Evolutionary conservation across 2,888 invertebrate genomes (phyloP).

Genomic region (Callimorpha dominula): DNA sequence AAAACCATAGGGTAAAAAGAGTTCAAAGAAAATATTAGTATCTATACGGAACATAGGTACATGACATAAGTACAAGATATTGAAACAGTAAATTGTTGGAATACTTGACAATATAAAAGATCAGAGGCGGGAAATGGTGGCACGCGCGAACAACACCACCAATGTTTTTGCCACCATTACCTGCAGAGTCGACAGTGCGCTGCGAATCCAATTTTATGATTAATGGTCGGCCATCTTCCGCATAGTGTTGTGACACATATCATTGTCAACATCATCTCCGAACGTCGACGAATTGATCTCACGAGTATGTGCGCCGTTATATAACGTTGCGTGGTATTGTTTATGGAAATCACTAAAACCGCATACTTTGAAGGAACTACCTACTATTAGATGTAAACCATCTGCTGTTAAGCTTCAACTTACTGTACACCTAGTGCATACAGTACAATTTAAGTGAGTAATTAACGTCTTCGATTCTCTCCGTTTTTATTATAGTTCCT

Average conservation of each 20-base stretch:
- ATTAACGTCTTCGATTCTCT: no score
- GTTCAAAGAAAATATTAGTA: no score
- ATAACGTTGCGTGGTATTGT: constrained; percentile 66
- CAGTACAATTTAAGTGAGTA: no score
- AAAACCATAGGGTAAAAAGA: no score
- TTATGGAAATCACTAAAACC: constrained; percentile 64
- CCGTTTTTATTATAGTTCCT: no score
- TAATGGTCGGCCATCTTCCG: constrained; percentile 75
- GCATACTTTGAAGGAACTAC: constrained; percentile 39
- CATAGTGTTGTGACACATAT: constrained; percentile 67
- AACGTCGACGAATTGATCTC: constrained; percentile 62
- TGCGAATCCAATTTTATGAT: constrained; percentile 74
- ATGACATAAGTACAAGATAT: neutral
- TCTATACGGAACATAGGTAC: no score
- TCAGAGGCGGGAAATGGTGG: constrained; percentile 54
- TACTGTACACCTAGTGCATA: no score
- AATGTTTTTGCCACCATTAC: constrained; percentile 74
- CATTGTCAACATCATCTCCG: constrained; percentile 45
- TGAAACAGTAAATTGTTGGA: constrained; percentile 35
- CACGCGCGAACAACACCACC: constrained; percentile 60
- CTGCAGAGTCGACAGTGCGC: constrained; percentile 29
- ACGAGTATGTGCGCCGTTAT: constrained; percentile 76
- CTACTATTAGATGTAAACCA: neutral
- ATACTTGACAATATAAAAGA: constrained; percentile 29
- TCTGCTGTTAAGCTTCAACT: neutral